Evolutionary conservation across 2,888 invertebrate species (phyloP).

Genomic region (Chelonus formosanus): DNA sequence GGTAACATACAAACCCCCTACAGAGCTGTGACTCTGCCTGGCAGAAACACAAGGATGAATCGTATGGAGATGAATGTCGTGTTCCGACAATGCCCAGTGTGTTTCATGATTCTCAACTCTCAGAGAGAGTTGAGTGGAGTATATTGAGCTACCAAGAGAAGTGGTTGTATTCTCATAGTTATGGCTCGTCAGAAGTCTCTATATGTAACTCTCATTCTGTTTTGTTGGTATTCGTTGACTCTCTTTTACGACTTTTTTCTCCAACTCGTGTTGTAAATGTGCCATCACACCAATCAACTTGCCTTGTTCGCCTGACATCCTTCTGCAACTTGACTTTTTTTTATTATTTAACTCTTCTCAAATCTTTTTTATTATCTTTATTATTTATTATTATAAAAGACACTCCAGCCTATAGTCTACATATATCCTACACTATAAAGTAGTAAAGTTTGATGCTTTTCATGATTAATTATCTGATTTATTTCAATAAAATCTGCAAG

Average conservation of each 20-base stretch:
- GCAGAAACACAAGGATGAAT: constrained; percentile 41
- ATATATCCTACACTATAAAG: too few species aligned
- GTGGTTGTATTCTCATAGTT: constrained; percentile 46
- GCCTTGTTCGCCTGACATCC: background rate
- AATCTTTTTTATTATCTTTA: too few species aligned
- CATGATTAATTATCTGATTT: constrained; percentile 20
- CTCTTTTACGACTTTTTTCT: background rate
- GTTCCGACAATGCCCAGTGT: constrained; percentile 52
- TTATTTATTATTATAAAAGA: too few species aligned
- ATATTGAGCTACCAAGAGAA: constrained; percentile 42
- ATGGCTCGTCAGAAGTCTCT: constrained; percentile 45
- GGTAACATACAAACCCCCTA: constrained; percentile 41
- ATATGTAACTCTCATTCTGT: constrained; percentile 42
- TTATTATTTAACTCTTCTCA: constrained; percentile 1
- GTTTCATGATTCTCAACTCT: constrained; percentile 40
- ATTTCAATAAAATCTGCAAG: constrained; percentile 40
- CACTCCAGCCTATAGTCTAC: too few species aligned
- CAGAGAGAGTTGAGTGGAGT: constrained; percentile 31
- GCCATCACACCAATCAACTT: constrained; percentile 11
- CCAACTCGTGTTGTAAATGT: constrained; percentile 17
- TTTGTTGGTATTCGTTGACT: constrained; percentile 24
- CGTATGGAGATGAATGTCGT: constrained; percentile 51
- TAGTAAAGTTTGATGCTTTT: background rate
- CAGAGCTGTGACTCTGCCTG: constrained; percentile 38
- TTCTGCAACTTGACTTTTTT: constrained; percentile 1